phyloP scores from a whole-genome alignment of 2,797 vertebrate genomes.

The Perodicticus potto region DNA sequence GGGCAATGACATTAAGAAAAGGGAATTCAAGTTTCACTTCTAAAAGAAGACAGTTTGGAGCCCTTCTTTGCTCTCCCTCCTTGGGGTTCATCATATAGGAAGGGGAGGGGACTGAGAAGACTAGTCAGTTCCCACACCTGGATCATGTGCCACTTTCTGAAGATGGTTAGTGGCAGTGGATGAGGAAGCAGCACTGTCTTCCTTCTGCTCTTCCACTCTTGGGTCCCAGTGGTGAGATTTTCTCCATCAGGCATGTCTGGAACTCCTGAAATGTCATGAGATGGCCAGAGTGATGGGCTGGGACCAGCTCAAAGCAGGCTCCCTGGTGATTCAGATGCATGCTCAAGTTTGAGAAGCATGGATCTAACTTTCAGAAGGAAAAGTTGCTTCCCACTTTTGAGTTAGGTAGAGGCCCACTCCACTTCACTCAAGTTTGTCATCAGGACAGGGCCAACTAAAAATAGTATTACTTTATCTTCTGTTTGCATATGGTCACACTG shows the following conservation, averaged over 20 bases:
- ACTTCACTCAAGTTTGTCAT: background rate
- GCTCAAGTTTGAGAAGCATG: background rate
- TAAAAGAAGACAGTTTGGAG: background rate
- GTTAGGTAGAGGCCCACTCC: background rate
- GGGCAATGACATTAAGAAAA: background rate
- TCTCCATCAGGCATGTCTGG: background rate
- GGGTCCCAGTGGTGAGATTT: background rate
- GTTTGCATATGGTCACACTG: background rate
- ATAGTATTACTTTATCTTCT: background rate
- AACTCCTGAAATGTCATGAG: background rate
- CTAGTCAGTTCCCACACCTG: background rate
- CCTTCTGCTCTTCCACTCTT: background rate
- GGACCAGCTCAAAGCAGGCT: background rate
- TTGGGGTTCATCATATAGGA: background rate
- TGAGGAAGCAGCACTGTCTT: background rate
- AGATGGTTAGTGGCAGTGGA: background rate
- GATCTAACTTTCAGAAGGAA: background rate
- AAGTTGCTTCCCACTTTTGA: background rate
- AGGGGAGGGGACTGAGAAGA: background rate
- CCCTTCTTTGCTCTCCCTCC: background rate
- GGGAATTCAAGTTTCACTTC: background rate
- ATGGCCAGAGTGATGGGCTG: background rate
- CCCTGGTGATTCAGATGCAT: background rate
- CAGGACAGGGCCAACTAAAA: background rate
- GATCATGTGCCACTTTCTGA: background rate